Evolutionary conservation across 2,797 vertebrate species (phyloP), one percentile per base, ranked within the genome.

Genomic region (Emys orbicularis): DNA sequence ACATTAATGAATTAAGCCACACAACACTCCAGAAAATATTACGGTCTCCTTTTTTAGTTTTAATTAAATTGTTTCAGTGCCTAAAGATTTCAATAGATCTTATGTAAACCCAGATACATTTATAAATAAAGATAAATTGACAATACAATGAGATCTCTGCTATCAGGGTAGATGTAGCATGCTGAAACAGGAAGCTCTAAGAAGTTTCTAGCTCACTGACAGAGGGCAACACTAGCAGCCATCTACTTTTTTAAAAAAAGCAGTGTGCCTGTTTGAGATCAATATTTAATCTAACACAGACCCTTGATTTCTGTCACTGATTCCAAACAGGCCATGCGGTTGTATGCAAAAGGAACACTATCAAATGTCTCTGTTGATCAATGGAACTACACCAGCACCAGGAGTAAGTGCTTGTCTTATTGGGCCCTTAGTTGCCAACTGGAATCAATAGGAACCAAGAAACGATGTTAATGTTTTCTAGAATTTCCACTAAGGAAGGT

Each of bases 161-260:
- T 79, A 77, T 83, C 57, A 47, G 50, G 84, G 29, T 25, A 76
- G 76, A 3, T 44, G 59, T 56, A 87, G 49, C 41, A 25, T 13
- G 76, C n/a, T 74, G 85, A 31, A 53, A 31, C 56, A 84, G 90
- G 86, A 96, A 90, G 80, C 82, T 87, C 86, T 89, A 1, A 1
- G 87, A 90, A 95, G 83, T 54, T 29, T 90, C 53, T 44, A 47
- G 37, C 31, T 92, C 79, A 74, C 2, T 0, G 50, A 94, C 4
- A 57, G 37, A 83, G 34, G 61, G 57, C 81, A 88, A 94, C 57
- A 72, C 68, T 72, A 93, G 76, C 86, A 54, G 34, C 80, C 72
- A 27, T 82, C 91, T 90, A 31, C 61, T 37, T 93, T 87, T 84
- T 93, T 86, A 94, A 95, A 96, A 96, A 82, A 29, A 16, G 18